Evolutionary conservation across 2,113 vertebrate genomes (phyloP), one percentile per base, ranked within the genome.

Genomic region (Phaethon lepturus): DNA sequence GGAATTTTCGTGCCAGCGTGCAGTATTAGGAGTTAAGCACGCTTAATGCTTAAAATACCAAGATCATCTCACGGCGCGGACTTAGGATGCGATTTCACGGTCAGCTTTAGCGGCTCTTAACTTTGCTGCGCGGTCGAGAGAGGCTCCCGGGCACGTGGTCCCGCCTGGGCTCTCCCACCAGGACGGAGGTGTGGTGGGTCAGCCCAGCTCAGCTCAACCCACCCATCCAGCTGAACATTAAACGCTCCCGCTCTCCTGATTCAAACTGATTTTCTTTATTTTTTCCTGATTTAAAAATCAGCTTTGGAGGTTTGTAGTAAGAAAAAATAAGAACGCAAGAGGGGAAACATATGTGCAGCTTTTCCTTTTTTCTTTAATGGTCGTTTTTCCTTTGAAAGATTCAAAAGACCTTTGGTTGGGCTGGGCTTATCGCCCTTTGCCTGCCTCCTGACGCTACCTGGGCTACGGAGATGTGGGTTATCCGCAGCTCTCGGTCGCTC

Each of bases 101-200:
- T 8, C 79, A 14, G 55, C 44, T 83, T 76, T n/a, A 53, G 40
- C 62, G 56, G 44, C 88, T 72, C 26, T 38, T 5, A 3, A 7
- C 42, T 59, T 25, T 25, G 38, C 12, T 26, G 17, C 6, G 0
- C 19, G 25, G n/a, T 19, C 6, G 2, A n/a, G 60, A 75, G 82
- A 33, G 18, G 17, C 3, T 60, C 66, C 77, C 0, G 3, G 31
- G 9, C 4, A 0, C 5, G 7, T n/a, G 81, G 31, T 14, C 11
- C 52, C 31, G 49, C 29, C 40, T 5, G n/a, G 22, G 50, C 16
- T 68, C 40, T 68, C 10, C 68, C 77, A 25, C 4, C 20, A 10
- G 56, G 56, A 16, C 8, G 2, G 13, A 63, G 38, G 13, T 16
- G 72, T 2, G 29, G 15, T 64, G 69, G 20, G 22, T 4, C n/a